A percentile compares a stretch with the other conserved stretches of the same genome.
Conservation (phyloP, 2,888 invertebrate genomes). For the Pseudanteris insignis region DNA sequence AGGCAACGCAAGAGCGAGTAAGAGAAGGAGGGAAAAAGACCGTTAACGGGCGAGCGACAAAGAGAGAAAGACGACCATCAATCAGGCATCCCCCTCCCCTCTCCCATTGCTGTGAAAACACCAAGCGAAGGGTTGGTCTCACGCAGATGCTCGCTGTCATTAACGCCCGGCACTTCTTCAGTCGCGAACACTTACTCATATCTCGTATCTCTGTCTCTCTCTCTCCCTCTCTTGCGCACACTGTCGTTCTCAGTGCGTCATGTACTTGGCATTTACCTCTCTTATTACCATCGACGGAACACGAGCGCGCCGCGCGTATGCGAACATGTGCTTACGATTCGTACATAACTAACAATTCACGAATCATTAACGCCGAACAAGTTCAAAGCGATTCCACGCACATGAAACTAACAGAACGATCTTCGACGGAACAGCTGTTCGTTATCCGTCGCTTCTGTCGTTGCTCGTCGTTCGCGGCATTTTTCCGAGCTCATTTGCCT, state of each 20-base stretch:
- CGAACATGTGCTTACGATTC: slow-evolving; percentile 42
- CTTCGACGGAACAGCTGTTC: slow-evolving; percentile 20
- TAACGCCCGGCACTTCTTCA: slow-evolving; percentile 25
- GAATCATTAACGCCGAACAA: slow-evolving; percentile 32
- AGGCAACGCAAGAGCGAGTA: no score
- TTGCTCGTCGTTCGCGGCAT: background rate
- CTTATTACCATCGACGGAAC: no score
- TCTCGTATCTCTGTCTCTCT: background rate
- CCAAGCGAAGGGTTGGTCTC: slow-evolving; percentile 30
- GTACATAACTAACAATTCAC: slow-evolving; percentile 36
- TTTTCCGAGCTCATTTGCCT: slow-evolving; percentile 16
- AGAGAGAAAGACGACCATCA: slow-evolving; percentile 28
- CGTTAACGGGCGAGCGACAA: background rate
- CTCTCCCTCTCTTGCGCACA: no score
- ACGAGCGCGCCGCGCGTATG: slow-evolving; percentile 8
- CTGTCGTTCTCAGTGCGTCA: no score
- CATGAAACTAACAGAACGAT: slow-evolving; percentile 2
- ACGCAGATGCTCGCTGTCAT: slow-evolving; percentile 42
- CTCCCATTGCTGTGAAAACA: slow-evolving; percentile 14
- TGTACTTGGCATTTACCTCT: no score
- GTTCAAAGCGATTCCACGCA: slow-evolving; percentile 32
- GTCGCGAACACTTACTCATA: slow-evolving; percentile 1
- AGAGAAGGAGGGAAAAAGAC: no score
- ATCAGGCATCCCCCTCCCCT: slow-evolving; percentile 22
- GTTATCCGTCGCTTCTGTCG: slow-evolving; percentile 15